Percentiles rank a stretch among this genome's conserved stretches.
These are phyloP conservation scores for Crossoptilon crossoptilon DNA, from an alignment of 2,797 vertebrate genomes.

Conservation along the genomic window DNA sequence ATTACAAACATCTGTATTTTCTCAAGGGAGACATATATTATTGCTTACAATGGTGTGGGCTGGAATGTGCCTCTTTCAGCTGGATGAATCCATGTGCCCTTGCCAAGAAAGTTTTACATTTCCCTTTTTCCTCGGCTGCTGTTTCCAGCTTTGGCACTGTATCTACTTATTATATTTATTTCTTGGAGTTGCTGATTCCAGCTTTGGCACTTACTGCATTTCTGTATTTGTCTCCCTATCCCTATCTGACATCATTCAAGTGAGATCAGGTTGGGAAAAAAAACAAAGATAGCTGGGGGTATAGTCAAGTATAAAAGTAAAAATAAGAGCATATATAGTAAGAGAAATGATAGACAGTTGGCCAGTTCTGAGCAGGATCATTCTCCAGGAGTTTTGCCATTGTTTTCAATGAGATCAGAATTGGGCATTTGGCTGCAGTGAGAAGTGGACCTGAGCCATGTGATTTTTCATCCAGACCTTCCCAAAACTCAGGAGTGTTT, in stretches of 20 bases:
- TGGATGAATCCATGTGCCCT: constrained; percentile 46
- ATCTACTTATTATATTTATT: constrained; percentile 59
- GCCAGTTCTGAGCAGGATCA: neutral
- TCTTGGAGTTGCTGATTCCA: constrained; percentile 44
- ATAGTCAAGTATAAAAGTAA: constrained; percentile 49
- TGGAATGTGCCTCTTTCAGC: constrained; percentile 66
- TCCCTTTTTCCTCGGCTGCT: constrained; percentile 71
- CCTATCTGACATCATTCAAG: constrained; percentile 46
- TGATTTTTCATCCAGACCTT: constrained; percentile 23
- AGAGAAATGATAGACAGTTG: constrained; percentile 6
- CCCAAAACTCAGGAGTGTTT: constrained; percentile 40
- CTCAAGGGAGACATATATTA: constrained; percentile 55
- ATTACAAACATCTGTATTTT: constrained; percentile 74
- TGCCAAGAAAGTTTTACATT: constrained; percentile 74
- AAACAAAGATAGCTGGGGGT: neutral
- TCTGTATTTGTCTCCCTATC: constrained; percentile 38
- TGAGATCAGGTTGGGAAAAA: constrained; percentile 53
- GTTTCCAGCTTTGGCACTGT: constrained; percentile 70
- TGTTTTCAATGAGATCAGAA: constrained; percentile 49
- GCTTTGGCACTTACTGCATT: constrained; percentile 35
- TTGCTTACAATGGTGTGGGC: constrained; percentile 51
- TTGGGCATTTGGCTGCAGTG: constrained; percentile 43
- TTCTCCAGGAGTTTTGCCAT: constrained; percentile 20
- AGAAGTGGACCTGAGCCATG: constrained; percentile 1
- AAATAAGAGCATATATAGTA: constrained; percentile 34